Conservation (phyloP, 23 tunicate species). For the Diplosoma virens region DNA sequence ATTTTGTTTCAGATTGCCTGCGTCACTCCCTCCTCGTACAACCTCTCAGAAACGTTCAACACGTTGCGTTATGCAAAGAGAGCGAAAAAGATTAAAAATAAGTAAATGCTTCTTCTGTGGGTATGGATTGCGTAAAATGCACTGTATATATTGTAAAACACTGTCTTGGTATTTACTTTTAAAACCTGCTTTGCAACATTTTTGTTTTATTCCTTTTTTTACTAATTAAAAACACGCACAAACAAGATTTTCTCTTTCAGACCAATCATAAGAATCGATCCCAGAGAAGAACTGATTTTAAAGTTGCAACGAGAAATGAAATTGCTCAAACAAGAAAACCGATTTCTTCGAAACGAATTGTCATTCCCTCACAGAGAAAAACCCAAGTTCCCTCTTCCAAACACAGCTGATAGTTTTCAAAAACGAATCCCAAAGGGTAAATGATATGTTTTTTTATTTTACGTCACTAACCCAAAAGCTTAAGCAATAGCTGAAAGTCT, state of each 20-base stretch:
- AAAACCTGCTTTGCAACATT: too few species aligned
- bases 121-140: background rate
- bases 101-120: constrained; percentile 22
- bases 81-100: constrained; percentile 85
- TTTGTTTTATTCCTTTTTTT: too few species aligned
- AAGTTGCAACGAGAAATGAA: constrained; percentile 88
- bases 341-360: constrained; percentile 64
- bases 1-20: constrained; percentile 76
- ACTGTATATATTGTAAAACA: too few species aligned
- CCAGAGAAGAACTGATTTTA: constrained; percentile 75
- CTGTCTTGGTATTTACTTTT: too few species aligned
- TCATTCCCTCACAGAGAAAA: constrained; percentile 88
- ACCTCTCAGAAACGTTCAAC: constrained; percentile 76
- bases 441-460: too few species aligned
- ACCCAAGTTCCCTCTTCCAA: constrained; percentile 76
- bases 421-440: background rate
- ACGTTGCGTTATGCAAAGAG: constrained; percentile 87
- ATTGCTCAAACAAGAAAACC: constrained; percentile 63
- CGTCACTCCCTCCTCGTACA: constrained; percentile 72
- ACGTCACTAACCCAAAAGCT: too few species aligned
- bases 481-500: too few species aligned
- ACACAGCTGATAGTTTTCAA: constrained; percentile 39
- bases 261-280: constrained; percentile 77
- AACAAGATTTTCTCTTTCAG: constrained; percentile 48
- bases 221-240: too few species aligned